Conservation (phyloP, 2,888 invertebrate genomes). For the Trilocha varians region DNA sequence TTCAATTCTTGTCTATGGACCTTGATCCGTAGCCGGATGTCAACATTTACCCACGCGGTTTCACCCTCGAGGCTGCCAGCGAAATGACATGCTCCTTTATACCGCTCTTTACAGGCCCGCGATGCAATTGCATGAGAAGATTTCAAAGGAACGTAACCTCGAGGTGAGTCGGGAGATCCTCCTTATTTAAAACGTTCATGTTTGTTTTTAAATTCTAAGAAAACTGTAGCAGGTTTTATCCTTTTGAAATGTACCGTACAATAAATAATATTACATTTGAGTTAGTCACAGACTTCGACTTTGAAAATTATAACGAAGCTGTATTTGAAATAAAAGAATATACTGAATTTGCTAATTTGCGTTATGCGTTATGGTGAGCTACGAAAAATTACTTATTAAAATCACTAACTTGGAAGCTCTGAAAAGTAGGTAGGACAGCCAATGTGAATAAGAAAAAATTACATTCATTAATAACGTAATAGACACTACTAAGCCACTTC, state of each 20-base stretch:
- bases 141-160: conserved; percentile 26
- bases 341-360: too few species aligned
- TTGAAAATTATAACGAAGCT: too few species aligned
- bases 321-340: too few species aligned
- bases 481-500: too few species aligned
- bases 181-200: conserved; percentile 11
- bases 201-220: conserved; percentile 14
- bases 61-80: conserved; percentile 37
- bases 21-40: conserved; percentile 45
- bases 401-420: too few species aligned
- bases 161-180: conserved; percentile 8
- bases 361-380: too few species aligned
- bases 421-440: too few species aligned
- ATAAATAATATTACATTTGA: too few species aligned
- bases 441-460: too few species aligned
- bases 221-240: neutral
- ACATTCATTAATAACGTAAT: too few species aligned
- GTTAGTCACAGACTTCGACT: too few species aligned
- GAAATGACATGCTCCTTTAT: conserved; percentile 52
- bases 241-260: neutral
- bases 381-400: too few species aligned
- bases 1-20: neutral
- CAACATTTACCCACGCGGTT: conserved; percentile 61
- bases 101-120: conserved; percentile 31
- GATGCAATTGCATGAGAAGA: conserved; percentile 44